phyloP scores from a whole-genome alignment of 2,113 vertebrate species.

The Microcebus jonahi region DNA sequence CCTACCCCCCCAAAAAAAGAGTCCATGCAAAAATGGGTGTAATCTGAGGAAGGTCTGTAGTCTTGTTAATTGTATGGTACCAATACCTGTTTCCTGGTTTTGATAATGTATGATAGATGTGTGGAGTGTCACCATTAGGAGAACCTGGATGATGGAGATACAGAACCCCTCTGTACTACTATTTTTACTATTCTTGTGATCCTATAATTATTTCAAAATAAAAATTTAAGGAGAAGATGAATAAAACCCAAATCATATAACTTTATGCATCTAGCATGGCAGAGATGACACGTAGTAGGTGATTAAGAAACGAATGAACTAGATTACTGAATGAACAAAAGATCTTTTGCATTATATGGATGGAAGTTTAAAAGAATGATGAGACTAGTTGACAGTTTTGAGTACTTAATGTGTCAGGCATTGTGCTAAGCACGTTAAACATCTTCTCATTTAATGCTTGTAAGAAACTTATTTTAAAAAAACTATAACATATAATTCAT shows the following conservation, averaged over 20 bases:
- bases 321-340: not conserved
- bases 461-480: not conserved
- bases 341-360: not conserved
- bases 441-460: not conserved
- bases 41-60: not conserved
- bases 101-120: not conserved
- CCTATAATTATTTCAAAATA: constrained; percentile 42
- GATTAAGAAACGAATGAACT: not conserved
- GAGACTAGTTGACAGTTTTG: not conserved
- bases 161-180: not conserved
- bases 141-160: not conserved
- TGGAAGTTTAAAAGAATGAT: not conserved
- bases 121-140: not conserved
- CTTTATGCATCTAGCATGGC: not conserved
- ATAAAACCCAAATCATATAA: not conserved
- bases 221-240: constrained; percentile 12
- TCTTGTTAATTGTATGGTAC: not conserved
- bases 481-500: not conserved
- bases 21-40: not conserved
- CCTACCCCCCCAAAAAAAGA: not conserved
- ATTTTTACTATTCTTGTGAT: not conserved
- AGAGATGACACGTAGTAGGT: not conserved
- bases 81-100: not conserved
- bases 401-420: not conserved
- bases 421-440: not conserved